Percentiles rank a stretch among this genome's conserved stretches.
Evolutionary conservation across 2,113 vertebrate species (phyloP).

Genomic region (Coptodon rendalli): DNA sequence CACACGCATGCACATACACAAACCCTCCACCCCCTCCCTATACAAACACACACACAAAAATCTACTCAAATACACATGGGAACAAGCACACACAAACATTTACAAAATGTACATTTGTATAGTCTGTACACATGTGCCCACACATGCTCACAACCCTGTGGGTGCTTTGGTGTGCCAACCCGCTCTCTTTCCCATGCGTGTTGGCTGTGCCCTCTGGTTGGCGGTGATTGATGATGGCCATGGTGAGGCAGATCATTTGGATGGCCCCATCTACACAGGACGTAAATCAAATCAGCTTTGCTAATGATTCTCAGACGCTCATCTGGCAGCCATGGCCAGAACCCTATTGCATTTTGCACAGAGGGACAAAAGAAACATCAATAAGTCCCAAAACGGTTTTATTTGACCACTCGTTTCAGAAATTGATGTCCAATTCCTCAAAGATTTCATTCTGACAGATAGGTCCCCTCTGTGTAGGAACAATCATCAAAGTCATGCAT

Average conservation of each 20-base stretch:
- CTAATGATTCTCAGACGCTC: conserved; percentile 74
- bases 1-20: neutral
- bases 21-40: neutral
- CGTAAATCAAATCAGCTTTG: conserved; percentile 77
- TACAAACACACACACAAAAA: neutral
- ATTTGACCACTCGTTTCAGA: conserved; percentile 53
- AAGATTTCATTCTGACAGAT: conserved; percentile 37
- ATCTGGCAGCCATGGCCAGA: conserved; percentile 67
- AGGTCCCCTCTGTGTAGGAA: neutral
- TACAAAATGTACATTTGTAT: conserved; percentile 1
- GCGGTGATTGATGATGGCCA: conserved; percentile 75
- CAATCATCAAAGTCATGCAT: conserved; percentile 9
- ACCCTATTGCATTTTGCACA: conserved; percentile 51
- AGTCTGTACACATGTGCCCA: conserved; percentile 6
- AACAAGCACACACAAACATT: neutral
- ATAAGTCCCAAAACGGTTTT: conserved; percentile 62
- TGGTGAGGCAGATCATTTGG: conserved; percentile 76
- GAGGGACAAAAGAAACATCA: conserved; percentile 63
- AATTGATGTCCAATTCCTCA: conserved; percentile 41
- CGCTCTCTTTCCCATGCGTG: conserved; percentile 52
- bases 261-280: conserved; percentile 75
- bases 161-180: conserved; percentile 52
- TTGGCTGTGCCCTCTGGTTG: conserved; percentile 74
- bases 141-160: conserved; percentile 29
- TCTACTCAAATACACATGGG: neutral